These are phyloP conservation scores for Alloscopus bannaensis DNA, from an alignment of 2,888 invertebrate genomes.

Conservation along the genomic window DNA sequence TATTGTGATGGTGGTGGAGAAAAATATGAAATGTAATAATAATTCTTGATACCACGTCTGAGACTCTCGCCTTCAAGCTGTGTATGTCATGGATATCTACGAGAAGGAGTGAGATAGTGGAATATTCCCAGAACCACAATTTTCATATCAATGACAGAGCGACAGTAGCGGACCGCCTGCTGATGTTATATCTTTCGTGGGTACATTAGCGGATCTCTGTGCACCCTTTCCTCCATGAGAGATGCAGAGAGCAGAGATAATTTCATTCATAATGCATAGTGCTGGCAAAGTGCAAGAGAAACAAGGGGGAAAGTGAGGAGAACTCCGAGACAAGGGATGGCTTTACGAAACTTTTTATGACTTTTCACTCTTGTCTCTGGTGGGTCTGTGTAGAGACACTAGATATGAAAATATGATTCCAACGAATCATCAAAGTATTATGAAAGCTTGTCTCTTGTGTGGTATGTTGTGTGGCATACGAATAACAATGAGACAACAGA, in stretches of 20 bases:
- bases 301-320: neutral
- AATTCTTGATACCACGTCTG: constrained; percentile 34
- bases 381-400: too few species aligned
- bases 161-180: constrained; percentile 48
- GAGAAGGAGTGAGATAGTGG: neutral
- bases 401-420: constrained; percentile 2
- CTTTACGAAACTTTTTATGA: constrained; percentile 43
- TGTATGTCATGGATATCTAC: neutral
- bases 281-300: neutral
- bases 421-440: constrained; percentile 5
- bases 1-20: too few species aligned
- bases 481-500: neutral
- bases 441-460: neutral
- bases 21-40: constrained; percentile 36
- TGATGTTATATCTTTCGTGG: constrained; percentile 57
- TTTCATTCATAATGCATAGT: constrained; percentile 61
- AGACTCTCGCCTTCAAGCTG: constrained; percentile 4
- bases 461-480: neutral
- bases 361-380: too few species aligned
- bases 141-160: constrained; percentile 60
- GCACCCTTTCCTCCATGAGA: constrained; percentile 39
- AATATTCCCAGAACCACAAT: constrained; percentile 60
- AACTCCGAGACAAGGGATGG: neutral
- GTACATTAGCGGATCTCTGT: constrained; percentile 42
- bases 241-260: constrained; percentile 51